phyloP scores from a whole-genome alignment of 92 coral and sea anemone species.

The Siderastrea radians region DNA sequence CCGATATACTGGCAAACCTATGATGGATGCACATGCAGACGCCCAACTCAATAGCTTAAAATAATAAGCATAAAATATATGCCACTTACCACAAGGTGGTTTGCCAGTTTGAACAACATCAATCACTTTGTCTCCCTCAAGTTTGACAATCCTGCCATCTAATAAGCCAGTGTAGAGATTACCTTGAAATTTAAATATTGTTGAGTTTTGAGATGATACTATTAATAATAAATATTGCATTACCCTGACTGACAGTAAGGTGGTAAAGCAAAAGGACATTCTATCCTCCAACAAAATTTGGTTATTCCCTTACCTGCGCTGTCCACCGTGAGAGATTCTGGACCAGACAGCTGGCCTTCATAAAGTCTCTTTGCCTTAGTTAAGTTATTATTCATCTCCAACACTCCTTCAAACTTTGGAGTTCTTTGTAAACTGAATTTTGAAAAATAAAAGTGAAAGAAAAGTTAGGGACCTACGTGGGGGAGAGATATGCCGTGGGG shows the following conservation, averaged over 20 bases:
- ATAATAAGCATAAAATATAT: background rate
- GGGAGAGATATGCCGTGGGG: too few relatives aligned
- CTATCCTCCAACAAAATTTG: background rate
- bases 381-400: slow-evolving; percentile 61
- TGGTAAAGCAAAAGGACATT: too few relatives aligned
- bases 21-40: background rate
- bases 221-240: too few relatives aligned
- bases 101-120: slow-evolving; percentile 86
- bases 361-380: too few relatives aligned
- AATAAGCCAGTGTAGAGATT: slow-evolving; percentile 74
- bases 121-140: slow-evolving; percentile 75
- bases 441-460: too few relatives aligned
- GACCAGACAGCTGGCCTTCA: too few relatives aligned
- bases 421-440: background rate
- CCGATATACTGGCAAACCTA: background rate
- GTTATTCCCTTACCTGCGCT: slow-evolving; percentile 27
- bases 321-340: too few relatives aligned
- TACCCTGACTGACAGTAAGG: too few relatives aligned
- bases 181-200: slow-evolving; percentile 35
- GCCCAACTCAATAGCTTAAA: too few relatives aligned
- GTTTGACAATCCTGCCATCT: slow-evolving; percentile 91
- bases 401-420: slow-evolving; percentile 76
- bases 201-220: too few relatives aligned
- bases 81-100: slow-evolving; percentile 76
- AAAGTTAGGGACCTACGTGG: too few relatives aligned